Percentiles rank a stretch among this genome's conserved stretches.
Evolutionary conservation across 2,797 vertebrate species (phyloP).

Genomic region (Cossypha heuglini): DNA sequence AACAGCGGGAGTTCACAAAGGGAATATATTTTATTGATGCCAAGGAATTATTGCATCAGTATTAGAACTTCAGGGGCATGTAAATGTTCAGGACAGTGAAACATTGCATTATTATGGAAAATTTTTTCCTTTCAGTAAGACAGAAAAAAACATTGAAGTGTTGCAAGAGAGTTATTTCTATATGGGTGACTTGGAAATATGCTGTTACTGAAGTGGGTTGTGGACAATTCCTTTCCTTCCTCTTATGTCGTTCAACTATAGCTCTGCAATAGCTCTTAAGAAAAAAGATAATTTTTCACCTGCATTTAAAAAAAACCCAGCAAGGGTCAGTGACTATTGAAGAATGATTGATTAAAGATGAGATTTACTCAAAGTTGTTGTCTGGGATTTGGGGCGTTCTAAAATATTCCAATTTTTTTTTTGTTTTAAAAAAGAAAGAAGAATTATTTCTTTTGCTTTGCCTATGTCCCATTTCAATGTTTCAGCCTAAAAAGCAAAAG

Average conservation of each 20-base stretch:
- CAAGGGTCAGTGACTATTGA: background rate
- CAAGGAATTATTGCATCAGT: slow-evolving; percentile 51
- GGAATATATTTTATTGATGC: slow-evolving; percentile 55
- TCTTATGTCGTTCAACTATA: background rate
- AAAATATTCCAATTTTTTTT: background rate
- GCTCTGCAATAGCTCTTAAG: background rate
- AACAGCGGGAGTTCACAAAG: slow-evolving; percentile 34
- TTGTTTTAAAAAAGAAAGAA: background rate
- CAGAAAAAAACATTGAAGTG: background rate
- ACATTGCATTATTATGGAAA: background rate
- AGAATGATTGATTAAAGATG: background rate
- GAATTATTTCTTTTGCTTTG: background rate
- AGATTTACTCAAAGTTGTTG: background rate
- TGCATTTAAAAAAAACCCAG: background rate
- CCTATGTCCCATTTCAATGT: background rate
- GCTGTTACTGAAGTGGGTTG: background rate
- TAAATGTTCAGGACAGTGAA: slow-evolving; percentile 39
- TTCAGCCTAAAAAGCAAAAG: background rate
- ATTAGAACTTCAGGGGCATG: slow-evolving; percentile 30
- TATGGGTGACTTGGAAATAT: background rate
- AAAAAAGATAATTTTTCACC: background rate
- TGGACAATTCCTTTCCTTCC: background rate
- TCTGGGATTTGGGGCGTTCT: background rate
- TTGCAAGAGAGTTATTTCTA: background rate
- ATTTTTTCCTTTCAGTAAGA: background rate